These are phyloP conservation scores for Oryzias celebensis DNA, from an alignment of 2,113 vertebrate species.

Conservation along the genomic window DNA sequence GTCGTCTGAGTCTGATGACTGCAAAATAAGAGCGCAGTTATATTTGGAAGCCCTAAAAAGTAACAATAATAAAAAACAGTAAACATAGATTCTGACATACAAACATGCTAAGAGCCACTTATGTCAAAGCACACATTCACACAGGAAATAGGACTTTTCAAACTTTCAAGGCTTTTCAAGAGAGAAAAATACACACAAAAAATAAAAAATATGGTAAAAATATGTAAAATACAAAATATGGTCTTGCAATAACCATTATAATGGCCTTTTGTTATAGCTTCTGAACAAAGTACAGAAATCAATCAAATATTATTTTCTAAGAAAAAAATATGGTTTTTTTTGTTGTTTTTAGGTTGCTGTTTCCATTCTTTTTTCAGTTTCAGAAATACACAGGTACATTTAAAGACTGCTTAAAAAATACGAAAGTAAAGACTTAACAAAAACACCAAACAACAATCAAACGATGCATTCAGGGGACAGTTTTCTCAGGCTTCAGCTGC, in stretches of 20 bases:
- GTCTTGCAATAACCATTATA: neutral
- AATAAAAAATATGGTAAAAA: neutral
- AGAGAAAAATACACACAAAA: neutral
- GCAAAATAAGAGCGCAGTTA: constrained; percentile 9
- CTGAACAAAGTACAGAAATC: neutral
- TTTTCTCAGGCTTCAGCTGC: constrained; percentile 15
- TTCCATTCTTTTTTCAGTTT: constrained; percentile 20
- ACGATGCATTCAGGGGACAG: constrained; percentile 10
- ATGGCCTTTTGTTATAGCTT: neutral
- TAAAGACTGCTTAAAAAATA: neutral
- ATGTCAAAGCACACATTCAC: neutral
- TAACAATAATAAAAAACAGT: constrained; percentile 14
- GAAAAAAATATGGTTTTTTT: constrained; percentile 13
- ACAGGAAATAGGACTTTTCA: neutral
- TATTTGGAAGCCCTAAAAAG: neutral
- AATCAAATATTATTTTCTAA: neutral
- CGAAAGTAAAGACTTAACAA: neutral
- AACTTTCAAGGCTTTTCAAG: constrained; percentile 2
- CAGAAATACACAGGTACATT: neutral
- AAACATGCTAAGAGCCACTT: neutral
- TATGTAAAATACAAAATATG: neutral
- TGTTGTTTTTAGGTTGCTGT: constrained; percentile 22
- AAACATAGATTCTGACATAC: constrained; percentile 1
- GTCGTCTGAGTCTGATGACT: constrained; percentile 95
- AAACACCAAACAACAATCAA: constrained; percentile 3